Percentiles rank a stretch among this genome's conserved stretches.
phyloP scores from a whole-genome alignment of 2,113 vertebrate species.

The Pteruthius melanotis region DNA sequence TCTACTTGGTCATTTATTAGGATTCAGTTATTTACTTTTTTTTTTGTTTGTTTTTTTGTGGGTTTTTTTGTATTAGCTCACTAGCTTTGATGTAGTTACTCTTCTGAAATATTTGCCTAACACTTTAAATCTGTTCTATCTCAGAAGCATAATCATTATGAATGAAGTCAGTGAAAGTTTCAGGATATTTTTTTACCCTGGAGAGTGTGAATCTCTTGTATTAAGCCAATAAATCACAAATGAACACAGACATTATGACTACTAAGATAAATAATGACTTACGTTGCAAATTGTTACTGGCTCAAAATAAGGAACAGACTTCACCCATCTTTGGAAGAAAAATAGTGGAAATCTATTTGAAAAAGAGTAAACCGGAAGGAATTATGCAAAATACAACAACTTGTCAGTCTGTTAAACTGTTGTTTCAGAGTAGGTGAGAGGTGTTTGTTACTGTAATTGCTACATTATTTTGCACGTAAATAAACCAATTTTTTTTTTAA shows the following conservation, averaged over 20 bases:
- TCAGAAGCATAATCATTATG: not conserved
- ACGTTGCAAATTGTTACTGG: not conserved
- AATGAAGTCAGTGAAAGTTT: not conserved
- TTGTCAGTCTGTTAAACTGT: not conserved
- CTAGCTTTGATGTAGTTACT: not conserved
- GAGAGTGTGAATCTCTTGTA: not conserved
- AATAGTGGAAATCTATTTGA: not conserved
- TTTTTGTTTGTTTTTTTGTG: not conserved
- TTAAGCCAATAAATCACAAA: slow-evolving; percentile 3
- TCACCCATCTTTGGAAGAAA: not conserved
- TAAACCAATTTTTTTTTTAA: not conserved
- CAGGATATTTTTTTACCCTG: not conserved
- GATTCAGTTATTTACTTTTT: not conserved
- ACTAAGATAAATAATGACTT: not conserved
- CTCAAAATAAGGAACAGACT: not conserved
- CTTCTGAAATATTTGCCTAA: slow-evolving; percentile 8
- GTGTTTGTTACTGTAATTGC: not conserved
- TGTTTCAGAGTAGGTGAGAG: not conserved
- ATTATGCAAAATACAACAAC: not conserved
- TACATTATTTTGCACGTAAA: not conserved
- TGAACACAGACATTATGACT: not conserved
- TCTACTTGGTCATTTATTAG: not conserved
- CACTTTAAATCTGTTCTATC: not conserved
- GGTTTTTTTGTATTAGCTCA: not conserved
- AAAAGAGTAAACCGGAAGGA: not conserved